Percentiles rank a stretch among this genome's conserved stretches.
Evolutionary conservation across 23 tunicate genomes (phyloP).

Genomic region (Ciona savignyi): DNA sequence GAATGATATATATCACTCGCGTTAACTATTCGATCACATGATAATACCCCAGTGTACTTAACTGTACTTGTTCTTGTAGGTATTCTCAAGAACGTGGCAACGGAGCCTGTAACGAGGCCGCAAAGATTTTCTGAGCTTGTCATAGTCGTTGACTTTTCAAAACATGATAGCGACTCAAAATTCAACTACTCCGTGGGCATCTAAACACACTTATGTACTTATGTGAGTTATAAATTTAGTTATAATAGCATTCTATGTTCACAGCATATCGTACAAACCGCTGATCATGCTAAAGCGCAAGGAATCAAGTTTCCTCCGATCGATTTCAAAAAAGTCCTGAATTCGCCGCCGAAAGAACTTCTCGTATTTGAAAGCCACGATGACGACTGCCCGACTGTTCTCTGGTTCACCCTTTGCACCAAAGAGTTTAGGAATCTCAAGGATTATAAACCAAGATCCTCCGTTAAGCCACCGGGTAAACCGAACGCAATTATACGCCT

Average conservation of each 20-base stretch:
- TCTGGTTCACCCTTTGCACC: slow-evolving; percentile 82
- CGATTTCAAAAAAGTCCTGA: slow-evolving; percentile 17
- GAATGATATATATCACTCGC: too few relatives aligned
- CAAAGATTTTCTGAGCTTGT: slow-evolving; percentile 28
- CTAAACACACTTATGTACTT: not conserved
- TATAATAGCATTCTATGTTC: too few relatives aligned
- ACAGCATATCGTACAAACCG: slow-evolving; percentile 30
- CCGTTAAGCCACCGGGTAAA: not conserved
- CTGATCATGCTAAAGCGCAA: slow-evolving; percentile 15
- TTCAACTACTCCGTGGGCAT: slow-evolving; percentile 41
- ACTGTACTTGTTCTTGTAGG: slow-evolving; percentile 2
- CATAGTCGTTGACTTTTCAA: slow-evolving; percentile 30
- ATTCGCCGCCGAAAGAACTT: slow-evolving; percentile 26
- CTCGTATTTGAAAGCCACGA: slow-evolving; percentile 28
- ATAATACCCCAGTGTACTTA: too few relatives aligned
- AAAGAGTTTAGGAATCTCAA: slow-evolving; percentile 39
- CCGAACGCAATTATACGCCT: too few relatives aligned
- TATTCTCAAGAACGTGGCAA: slow-evolving; percentile 16
- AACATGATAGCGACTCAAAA: slow-evolving; percentile 22
- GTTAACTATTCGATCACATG: too few relatives aligned
- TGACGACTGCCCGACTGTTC: slow-evolving; percentile 55
- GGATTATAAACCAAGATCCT: slow-evolving; percentile 26
- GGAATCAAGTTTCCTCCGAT: slow-evolving; percentile 48
- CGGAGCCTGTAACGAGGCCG: slow-evolving; percentile 13
- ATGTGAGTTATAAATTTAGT: not conserved